Conservation (phyloP, 2,888 invertebrate species). For the Tetranychus piercei region DNA sequence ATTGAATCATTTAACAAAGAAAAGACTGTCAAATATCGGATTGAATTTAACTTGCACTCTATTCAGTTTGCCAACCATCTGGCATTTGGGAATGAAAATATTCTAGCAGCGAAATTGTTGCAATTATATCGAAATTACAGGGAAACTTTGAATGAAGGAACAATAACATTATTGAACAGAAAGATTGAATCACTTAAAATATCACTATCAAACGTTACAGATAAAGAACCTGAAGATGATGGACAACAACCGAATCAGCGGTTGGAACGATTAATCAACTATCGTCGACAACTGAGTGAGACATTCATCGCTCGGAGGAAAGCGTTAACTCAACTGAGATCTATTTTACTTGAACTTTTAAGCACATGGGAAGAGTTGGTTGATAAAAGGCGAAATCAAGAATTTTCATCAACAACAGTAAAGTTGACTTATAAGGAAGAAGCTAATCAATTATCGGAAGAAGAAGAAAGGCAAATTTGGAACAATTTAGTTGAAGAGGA, state of each 20-base stretch:
- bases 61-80: background rate
- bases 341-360: background rate
- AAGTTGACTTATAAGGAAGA: background rate
- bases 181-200: background rate
- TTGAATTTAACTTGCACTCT: background rate
- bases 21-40: background rate
- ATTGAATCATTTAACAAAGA: background rate
- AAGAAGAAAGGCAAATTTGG: background rate
- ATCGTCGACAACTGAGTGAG: background rate
- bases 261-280: background rate
- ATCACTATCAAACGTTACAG: background rate
- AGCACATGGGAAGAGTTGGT: background rate
- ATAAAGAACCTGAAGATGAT: background rate
- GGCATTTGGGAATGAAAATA: background rate
- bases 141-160: background rate
- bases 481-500: constrained; percentile 35
- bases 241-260: background rate
- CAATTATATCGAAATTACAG: background rate
- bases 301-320: background rate
- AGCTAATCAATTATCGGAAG: background rate
- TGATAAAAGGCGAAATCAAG: constrained; percentile 1
- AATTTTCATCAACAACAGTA: constrained; percentile 6
- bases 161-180: background rate
- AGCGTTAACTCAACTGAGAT: background rate
- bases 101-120: background rate